Conservation (phyloP, 2,113 vertebrate genomes). For the Myiopsitta monachus region DNA sequence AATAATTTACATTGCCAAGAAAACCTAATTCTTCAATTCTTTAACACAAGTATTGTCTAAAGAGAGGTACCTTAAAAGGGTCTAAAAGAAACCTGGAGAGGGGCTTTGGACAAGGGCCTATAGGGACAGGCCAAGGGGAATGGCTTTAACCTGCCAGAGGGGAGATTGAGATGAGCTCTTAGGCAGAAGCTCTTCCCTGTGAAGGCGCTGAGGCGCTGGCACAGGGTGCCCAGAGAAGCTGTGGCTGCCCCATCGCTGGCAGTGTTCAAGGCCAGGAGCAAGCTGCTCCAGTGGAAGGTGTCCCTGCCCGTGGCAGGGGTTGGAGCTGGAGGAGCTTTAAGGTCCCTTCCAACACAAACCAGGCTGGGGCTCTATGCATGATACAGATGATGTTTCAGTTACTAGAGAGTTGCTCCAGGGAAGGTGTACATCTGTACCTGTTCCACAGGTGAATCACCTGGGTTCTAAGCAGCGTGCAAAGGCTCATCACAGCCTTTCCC, state of each 20-base stretch:
- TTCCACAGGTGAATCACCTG: neutral
- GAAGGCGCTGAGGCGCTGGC: too few species aligned
- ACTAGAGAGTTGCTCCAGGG: too few species aligned
- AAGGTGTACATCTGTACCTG: neutral
- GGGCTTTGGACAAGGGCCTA: neutral
- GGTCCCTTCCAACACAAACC: neutral
- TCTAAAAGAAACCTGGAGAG: neutral
- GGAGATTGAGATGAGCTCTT: too few species aligned
- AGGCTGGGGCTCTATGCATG: neutral
- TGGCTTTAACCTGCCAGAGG: neutral
- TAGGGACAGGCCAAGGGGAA: too few species aligned
- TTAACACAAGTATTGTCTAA: neutral
- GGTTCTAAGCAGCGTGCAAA: neutral
- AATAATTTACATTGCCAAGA: neutral
- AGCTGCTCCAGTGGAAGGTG: neutral
- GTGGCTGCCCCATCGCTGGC: too few species aligned
- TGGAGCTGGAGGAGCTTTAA: neutral
- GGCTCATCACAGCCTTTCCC: neutral
- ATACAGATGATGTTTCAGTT: neutral
- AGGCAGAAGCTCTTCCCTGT: too few species aligned
- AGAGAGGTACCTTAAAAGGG: neutral
- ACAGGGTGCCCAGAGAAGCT: too few species aligned
- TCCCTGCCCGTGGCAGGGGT: neutral
- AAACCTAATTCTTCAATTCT: accelerated
- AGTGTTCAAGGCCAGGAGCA: neutral